Conservation (phyloP, 2,113 vertebrate genomes). For the Paralichthys olivaceus region DNA sequence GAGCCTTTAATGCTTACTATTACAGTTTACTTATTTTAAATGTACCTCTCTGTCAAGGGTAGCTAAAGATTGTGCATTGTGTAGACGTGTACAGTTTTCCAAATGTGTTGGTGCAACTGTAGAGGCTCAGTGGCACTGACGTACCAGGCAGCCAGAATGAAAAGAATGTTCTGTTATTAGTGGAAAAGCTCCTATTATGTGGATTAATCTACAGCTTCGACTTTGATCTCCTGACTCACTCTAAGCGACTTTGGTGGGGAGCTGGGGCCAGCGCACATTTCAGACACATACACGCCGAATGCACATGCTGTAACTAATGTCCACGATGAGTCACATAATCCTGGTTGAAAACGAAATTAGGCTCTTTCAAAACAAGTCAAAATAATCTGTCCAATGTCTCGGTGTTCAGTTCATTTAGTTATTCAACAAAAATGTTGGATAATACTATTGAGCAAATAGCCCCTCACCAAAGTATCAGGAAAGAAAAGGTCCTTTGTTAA, state of each 20-base stretch:
- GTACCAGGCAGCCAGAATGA: conserved; percentile 57
- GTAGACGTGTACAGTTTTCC: conserved; percentile 2
- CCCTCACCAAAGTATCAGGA: not conserved
- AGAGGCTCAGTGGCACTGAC: conserved; percentile 46
- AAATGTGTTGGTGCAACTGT: conserved; percentile 18
- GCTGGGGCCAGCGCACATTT: conserved; percentile 26
- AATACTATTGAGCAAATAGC: not conserved
- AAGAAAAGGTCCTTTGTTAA: not conserved
- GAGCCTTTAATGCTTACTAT: not conserved
- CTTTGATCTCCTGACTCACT: conserved; percentile 76
- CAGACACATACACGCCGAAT: conserved; percentile 17
- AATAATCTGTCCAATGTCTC: conserved; percentile 12
- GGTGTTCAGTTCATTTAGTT: not conserved
- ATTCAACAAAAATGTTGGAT: conserved; percentile 19
- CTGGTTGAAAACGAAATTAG: conserved; percentile 12
- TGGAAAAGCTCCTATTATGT: conserved; percentile 72
- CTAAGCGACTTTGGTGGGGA: conserved; percentile 65
- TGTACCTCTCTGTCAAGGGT: not conserved
- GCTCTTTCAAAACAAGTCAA: conserved; percentile 34
- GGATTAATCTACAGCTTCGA: conserved; percentile 77
- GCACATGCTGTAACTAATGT: conserved; percentile 35
- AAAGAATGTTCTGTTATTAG: conserved; percentile 76
- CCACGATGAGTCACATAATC: conserved; percentile 37
- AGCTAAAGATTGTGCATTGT: not conserved
- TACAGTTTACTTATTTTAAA: not conserved